A percentile compares a stretch with the other conserved stretches of the same genome.
These are phyloP conservation scores for Hepsetus odoe DNA, from an alignment of 2,113 vertebrate genomes.

Conservation along the genomic window DNA sequence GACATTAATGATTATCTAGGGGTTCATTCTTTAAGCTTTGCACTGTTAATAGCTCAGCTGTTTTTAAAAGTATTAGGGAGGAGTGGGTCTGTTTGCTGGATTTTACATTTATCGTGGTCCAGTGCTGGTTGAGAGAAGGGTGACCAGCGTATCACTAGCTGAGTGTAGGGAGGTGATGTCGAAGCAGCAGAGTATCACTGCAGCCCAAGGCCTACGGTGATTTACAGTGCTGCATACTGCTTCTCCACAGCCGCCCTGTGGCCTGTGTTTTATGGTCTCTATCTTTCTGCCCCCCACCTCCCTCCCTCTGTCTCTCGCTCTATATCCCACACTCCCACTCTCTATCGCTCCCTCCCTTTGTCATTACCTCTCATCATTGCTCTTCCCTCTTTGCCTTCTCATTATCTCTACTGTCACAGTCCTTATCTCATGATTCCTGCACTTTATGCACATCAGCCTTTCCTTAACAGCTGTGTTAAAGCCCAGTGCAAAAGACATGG, in stretches of 20 bases:
- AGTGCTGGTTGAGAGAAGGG: slow-evolving; percentile 1
- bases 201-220: slow-evolving; percentile 28
- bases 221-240: slow-evolving; percentile 32
- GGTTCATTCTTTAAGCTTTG: too few relatives aligned
- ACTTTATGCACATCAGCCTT: not conserved
- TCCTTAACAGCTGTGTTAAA: not conserved
- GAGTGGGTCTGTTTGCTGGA: not conserved
- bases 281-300: not conserved
- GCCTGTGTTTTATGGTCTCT: slow-evolving; percentile 34
- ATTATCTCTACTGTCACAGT: slow-evolving; percentile 27
- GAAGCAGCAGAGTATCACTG: slow-evolving; percentile 10
- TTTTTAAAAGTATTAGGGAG: not conserved
- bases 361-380: slow-evolving; percentile 26
- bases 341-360: not conserved
- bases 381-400: slow-evolving; percentile 15
- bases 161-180: not conserved
- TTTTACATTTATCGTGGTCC: not conserved
- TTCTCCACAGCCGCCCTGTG: slow-evolving; percentile 10
- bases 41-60: not conserved
- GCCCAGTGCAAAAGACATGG: not conserved
- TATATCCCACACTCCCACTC: not conserved
- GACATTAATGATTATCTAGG: too few relatives aligned
- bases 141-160: not conserved
- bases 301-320: not conserved
- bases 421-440: slow-evolving; percentile 31